Base-by-base conservation (phyloP, 2,888 invertebrate species). In the Uropetala carovei region DNA sequence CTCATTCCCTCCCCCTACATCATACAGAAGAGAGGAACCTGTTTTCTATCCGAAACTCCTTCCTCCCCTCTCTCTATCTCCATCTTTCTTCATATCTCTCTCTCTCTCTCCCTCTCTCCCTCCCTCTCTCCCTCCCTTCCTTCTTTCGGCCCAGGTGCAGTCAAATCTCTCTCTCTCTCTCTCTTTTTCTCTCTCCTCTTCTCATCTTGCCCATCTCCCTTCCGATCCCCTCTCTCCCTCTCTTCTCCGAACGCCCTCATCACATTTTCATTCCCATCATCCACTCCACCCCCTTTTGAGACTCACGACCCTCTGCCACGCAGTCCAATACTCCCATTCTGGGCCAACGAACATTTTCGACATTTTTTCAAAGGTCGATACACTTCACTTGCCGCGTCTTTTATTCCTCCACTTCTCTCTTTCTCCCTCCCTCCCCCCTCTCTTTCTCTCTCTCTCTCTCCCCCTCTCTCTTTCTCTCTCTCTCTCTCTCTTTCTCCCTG, bases 321-420 rank as follows among this genome's bases (percentile, higher is more conserved):
- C 58, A 56, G 57, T 58, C 85, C 58, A 59, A 59, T 58, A 85
- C 85, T 22, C 60, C 86, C 22, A 14, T 14, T 30, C 22, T 75
- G 75, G 75, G 27, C 75, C 75, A 27, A 75, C 30, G 8, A 64
- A 59, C 30, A 64, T 89, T 64, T 89, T 89, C 89, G 64, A 64
- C 64, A 89, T 89, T 89, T 89, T 89, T 89, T 58, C 89, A 64
- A 64, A 89, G 89, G 89, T 64, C 89, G 89, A 64, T 89, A 89
- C 64, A 89, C 64, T 89, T 89, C 64, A 43, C 43, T 30, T 43
- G 27, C 13, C 43, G 64, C n/a, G 57, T 59, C 59, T 86, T 86
- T 86, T 30, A 22, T n/a, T 89, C 30, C 27, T 60, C 43, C 10
- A 14, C 58, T 85, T 57, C 57, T 8, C 84, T 43, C 27, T 60